Evolutionary conservation across 2,797 vertebrate genomes (phyloP).

Genomic region (Lycodopsis pacificus): DNA sequence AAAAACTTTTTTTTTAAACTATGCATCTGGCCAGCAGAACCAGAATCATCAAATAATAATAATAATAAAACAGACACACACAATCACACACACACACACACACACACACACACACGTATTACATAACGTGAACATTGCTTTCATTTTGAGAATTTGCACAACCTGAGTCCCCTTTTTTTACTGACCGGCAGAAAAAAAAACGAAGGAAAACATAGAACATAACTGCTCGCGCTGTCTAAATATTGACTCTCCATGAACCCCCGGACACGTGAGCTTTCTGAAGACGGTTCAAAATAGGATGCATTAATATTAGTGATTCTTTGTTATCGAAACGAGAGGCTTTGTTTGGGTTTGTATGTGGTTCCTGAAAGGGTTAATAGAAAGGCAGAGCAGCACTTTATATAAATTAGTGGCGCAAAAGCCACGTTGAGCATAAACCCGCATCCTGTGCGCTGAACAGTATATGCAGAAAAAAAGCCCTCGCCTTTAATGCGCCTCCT

Average conservation of each 20-base stretch:
- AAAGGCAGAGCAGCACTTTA: conserved; percentile 46
- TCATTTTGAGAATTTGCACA: conserved; percentile 97
- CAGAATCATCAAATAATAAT: conserved; percentile 92
- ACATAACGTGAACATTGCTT: conserved; percentile 88
- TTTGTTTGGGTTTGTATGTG: conserved; percentile 60
- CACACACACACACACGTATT: conserved; percentile 75
- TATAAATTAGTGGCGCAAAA: conserved; percentile 33
- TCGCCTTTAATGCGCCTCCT: conserved; percentile 21
- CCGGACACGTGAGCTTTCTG: conserved; percentile 35
- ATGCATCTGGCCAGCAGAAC: conserved; percentile 99
- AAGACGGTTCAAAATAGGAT: conserved; percentile 61
- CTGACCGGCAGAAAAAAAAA: conserved; percentile 96
- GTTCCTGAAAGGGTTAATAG: conserved; percentile 59
- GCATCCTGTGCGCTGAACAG: conserved; percentile 6
- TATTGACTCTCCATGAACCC: conserved; percentile 58
- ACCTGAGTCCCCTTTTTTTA: conserved; percentile 95
- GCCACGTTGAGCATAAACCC: conserved; percentile 37
- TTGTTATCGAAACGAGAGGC: conserved; percentile 54
- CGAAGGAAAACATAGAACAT: conserved; percentile 84
- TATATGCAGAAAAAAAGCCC: conserved; percentile 28
- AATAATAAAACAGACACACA: conserved; percentile 76
- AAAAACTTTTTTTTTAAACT: conserved; percentile 91
- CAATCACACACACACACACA: conserved; percentile 83
- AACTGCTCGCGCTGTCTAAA: conserved; percentile 77
- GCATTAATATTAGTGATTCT: conserved; percentile 32